Conservation (phyloP, 2,888 invertebrate species). For the Macrosiphum euphorbiae region DNA sequence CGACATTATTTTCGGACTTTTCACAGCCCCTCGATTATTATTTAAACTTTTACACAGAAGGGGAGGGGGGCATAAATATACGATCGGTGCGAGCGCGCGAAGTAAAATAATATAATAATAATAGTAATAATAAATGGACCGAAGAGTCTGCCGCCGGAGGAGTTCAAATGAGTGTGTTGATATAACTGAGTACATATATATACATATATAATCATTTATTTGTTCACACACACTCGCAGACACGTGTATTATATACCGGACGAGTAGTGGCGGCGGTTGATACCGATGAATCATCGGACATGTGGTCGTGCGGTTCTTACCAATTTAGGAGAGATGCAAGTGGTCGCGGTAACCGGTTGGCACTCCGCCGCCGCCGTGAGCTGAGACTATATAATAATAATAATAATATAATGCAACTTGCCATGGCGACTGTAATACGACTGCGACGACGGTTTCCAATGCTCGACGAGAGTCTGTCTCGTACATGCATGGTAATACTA, state of each 20-base stretch:
- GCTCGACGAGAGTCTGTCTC: background rate
- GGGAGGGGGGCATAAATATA: background rate
- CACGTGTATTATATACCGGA: background rate
- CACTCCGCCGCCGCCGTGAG: background rate
- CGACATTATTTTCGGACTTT: no score
- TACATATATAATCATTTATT: background rate
- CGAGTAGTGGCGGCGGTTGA: background rate
- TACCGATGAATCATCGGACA: slow-evolving; percentile 58
- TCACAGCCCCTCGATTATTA: background rate
- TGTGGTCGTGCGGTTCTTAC: slow-evolving; percentile 55
- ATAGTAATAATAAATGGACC: background rate
- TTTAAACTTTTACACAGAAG: background rate
- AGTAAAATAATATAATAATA: background rate
- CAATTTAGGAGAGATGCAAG: slow-evolving; percentile 59
- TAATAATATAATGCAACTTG: no score
- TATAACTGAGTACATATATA: background rate
- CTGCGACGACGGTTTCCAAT: background rate
- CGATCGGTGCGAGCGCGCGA: background rate
- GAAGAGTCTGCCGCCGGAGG: background rate
- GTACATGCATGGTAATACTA: background rate
- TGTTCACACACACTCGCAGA: background rate
- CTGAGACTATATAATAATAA: no score
- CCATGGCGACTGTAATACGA: background rate
- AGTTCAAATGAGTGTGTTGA: slow-evolving; percentile 17
- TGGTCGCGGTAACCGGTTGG: slow-evolving; percentile 47